Evolutionary conservation across 2,888 invertebrate species (phyloP).

Genomic region (Acanthosoma haemorrhoidale): DNA sequence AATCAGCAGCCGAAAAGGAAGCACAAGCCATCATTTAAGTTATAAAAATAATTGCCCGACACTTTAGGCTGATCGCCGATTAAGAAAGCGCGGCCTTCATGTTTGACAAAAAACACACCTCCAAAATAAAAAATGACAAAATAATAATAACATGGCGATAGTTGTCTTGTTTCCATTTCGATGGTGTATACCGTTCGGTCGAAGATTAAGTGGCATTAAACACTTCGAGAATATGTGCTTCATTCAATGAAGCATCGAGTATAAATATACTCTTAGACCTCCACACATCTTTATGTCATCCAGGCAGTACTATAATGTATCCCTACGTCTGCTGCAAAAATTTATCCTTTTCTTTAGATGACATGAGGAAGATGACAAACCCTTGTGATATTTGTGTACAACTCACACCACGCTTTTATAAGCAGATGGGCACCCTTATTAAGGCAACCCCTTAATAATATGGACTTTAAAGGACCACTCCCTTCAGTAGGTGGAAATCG

Average conservation of each 20-base stretch:
- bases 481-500: neutral
- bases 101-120: neutral
- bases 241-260: neutral
- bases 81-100: neutral
- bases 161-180: neutral
- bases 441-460: neutral
- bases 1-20: neutral
- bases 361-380: neutral
- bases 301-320: neutral
- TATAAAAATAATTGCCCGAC: neutral
- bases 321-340: neutral
- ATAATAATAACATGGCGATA: conserved; percentile 15
- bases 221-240: neutral
- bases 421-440: neutral
- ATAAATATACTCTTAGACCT: neutral
- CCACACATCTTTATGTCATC: neutral
- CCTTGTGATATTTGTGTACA: neutral
- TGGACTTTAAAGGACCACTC: neutral
- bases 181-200: neutral
- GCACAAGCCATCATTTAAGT: neutral
- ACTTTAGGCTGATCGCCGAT: conserved; percentile 1
- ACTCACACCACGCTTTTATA: neutral
- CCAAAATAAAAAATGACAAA: conserved; percentile 24
- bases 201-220: too few relatives aligned
- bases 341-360: neutral